Conservation (phyloP, 2,113 vertebrate genomes). For the Gopherus evgoodei region DNA sequence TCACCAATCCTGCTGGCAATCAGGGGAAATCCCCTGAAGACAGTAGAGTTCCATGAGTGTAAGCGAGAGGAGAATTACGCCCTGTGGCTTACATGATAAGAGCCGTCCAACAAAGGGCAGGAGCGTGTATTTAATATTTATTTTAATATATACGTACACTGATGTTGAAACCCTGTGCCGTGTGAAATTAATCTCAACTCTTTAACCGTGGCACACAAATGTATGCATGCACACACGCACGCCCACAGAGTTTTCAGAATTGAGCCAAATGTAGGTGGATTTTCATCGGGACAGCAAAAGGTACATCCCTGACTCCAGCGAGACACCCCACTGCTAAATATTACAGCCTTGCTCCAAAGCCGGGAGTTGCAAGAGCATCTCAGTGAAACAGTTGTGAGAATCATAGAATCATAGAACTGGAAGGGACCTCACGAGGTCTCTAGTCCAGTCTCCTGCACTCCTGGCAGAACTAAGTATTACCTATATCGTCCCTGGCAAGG, state of each 20-base stretch:
- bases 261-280: not conserved
- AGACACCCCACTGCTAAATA: not conserved
- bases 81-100: not conserved
- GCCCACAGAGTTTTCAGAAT: not conserved
- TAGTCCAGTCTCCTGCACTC: no score
- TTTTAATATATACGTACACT: not conserved
- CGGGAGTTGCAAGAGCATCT: not conserved
- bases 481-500: no score
- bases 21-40: not conserved
- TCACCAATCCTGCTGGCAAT: not conserved
- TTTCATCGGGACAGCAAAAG: not conserved
- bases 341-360: not conserved
- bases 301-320: constrained; percentile 12
- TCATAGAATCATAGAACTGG: no score
- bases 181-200: not conserved
- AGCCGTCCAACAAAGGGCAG: fast-evolving
- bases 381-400: not conserved
- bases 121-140: not conserved
- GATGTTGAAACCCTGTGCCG: not conserved
- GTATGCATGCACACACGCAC: not conserved
- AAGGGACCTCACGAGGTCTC: no score
- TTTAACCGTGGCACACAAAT: not conserved
- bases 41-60: not conserved
- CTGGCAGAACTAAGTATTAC: no score
- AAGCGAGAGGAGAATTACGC: not conserved